Evolutionary conservation across 1,140 invertebrate species (phyloP).

Genomic region (Andricus grossulariae): DNA sequence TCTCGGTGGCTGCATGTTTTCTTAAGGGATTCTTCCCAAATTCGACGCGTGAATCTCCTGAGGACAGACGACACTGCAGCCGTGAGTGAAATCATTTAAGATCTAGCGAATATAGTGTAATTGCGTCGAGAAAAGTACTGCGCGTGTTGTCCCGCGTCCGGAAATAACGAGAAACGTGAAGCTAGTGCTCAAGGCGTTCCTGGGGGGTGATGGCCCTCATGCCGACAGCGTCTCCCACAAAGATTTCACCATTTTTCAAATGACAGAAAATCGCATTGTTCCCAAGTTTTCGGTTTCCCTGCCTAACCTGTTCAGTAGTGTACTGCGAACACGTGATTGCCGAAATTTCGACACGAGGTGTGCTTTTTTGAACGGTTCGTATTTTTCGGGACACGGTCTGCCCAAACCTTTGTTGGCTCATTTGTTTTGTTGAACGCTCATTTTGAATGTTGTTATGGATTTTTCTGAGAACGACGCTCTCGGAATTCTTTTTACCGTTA

Average conservation of each 20-base stretch:
- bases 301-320: conserved; percentile 59
- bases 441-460: conserved; percentile 48
- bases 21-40: conserved; percentile 71
- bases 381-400: conserved; percentile 30
- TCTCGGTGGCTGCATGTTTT: conserved; percentile 74
- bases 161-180: conserved; percentile 60
- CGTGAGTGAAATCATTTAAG: conserved; percentile 58
- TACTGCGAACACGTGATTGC: conserved; percentile 58
- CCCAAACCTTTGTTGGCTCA: conserved; percentile 41
- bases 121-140: background rate
- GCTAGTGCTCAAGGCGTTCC: conserved; percentile 65
- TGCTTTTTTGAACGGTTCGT: conserved; percentile 33
- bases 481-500: conserved; percentile 41
- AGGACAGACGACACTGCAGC: conserved; percentile 44
- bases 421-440: conserved; percentile 60
- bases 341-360: conserved; percentile 47
- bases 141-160: conserved; percentile 35
- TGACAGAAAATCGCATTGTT: conserved; percentile 41
- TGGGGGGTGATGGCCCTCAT: conserved; percentile 66
- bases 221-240: conserved; percentile 66
- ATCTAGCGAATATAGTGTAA: conserved; percentile 19
- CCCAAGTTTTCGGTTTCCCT: conserved; percentile 21
- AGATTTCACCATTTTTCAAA: conserved; percentile 61
- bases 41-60: conserved; percentile 63
- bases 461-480: conserved; percentile 36